Evolutionary conservation across 2,113 vertebrate genomes (phyloP).

Genomic region (Phocoena sinus): DNA sequence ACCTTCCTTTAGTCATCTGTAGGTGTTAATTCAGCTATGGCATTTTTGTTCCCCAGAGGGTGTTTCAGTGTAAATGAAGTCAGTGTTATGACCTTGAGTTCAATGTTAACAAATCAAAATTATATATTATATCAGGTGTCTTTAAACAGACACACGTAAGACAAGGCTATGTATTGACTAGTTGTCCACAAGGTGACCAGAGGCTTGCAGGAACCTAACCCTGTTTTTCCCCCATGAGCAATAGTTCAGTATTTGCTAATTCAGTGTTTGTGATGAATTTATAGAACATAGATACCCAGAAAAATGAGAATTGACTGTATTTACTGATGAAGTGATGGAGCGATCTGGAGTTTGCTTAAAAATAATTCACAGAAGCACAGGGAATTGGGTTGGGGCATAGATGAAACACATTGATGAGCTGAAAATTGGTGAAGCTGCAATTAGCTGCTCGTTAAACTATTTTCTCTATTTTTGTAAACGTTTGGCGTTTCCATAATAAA

Average conservation of each 20-base stretch:
- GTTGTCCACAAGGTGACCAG: no score
- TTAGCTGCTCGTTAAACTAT: background rate
- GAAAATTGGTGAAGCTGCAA: background rate
- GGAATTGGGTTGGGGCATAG: background rate
- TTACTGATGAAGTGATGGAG: background rate
- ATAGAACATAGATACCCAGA: background rate
- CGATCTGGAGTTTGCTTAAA: background rate
- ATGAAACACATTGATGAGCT: background rate
- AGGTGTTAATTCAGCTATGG: background rate
- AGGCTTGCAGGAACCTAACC: no score
- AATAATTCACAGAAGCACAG: background rate
- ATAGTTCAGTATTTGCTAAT: background rate
- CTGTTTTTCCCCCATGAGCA: background rate
- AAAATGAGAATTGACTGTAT: background rate
- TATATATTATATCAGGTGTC: no score
- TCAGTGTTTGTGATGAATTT: background rate
- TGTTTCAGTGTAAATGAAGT: background rate
- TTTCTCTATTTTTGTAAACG: background rate
- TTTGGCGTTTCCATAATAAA: background rate
- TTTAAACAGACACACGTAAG: no score
- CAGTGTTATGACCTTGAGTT: background rate
- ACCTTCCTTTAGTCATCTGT: background rate
- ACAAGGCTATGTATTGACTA: no score
- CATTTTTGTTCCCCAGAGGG: fast-evolving
- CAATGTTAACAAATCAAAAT: no score